Percentiles rank a stretch among this genome's conserved stretches.
Evolutionary conservation across 2,888 invertebrate genomes (phyloP).

Genomic region (Aleiodes leptofemur): DNA sequence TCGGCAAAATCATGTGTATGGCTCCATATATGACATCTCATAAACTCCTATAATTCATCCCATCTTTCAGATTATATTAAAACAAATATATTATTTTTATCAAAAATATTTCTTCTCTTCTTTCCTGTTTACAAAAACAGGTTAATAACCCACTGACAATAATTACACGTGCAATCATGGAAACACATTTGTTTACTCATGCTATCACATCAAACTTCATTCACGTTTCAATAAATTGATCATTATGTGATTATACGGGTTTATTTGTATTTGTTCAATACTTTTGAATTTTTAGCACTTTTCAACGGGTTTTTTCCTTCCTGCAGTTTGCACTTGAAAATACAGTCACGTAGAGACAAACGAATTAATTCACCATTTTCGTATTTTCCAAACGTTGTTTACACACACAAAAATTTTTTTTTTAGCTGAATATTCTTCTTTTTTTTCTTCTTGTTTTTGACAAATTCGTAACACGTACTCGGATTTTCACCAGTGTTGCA

Average conservation of each 20-base stretch:
- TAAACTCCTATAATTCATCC: too few species aligned
- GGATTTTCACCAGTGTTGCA: conserved; percentile 35
- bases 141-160: conserved; percentile 22
- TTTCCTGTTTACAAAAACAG: not conserved
- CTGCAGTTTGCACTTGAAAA: not conserved
- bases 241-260: conserved; percentile 12
- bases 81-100: too few species aligned
- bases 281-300: conserved; percentile 19
- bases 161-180: conserved; percentile 19
- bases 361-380: conserved; percentile 37
- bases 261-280: conserved; percentile 4
- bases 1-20: too few species aligned
- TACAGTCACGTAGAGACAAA: conserved; percentile 27
- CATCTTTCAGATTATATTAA: too few species aligned
- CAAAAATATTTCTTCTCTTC: too few species aligned
- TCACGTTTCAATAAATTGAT: conserved; percentile 24
- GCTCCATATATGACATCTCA: too few species aligned
- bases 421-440: not conserved
- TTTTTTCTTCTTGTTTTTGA: conserved; percentile 28
- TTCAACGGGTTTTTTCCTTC: not conserved
- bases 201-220: conserved; percentile 24
- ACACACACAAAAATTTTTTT: conserved; percentile 14
- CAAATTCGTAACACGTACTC: conserved; percentile 45
- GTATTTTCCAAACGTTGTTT: conserved; percentile 30
- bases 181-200: conserved; percentile 15